Evolutionary conservation across 2,797 vertebrate genomes (phyloP).

Genomic region (Tragopan temminckii): DNA sequence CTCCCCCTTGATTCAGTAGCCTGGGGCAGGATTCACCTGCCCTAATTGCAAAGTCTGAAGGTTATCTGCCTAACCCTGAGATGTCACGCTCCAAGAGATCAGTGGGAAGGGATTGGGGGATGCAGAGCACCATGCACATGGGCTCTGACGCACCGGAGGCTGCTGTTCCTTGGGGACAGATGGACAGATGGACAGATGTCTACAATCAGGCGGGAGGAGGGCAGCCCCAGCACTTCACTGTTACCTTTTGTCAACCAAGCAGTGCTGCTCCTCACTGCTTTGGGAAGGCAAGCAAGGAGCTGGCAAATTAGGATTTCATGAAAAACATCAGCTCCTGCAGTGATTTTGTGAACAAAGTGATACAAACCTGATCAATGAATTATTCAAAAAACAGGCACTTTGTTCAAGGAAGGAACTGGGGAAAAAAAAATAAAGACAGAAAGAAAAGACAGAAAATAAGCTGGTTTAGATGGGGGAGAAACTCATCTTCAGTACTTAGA

Average conservation of each 20-base stretch:
- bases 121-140: neutral
- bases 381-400: constrained; percentile 26
- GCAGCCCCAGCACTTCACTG: neutral
- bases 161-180: neutral
- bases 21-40: neutral
- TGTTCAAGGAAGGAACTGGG: neutral
- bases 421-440: neutral
- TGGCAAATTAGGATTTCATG: neutral
- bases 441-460: neutral
- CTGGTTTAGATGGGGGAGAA: neutral
- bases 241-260: neutral
- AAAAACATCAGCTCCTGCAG: neutral
- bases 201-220: fast-evolving
- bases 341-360: constrained; percentile 34
- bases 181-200: neutral
- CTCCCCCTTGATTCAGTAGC: neutral
- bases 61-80: neutral
- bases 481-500: neutral
- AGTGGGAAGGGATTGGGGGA: neutral
- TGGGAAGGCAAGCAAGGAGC: neutral
- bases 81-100: neutral
- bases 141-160: neutral
- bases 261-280: neutral
- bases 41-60: neutral
- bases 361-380: constrained; percentile 38